Evolutionary conservation across 1,140 invertebrate genomes (phyloP), one percentile per base, ranked within the genome.

Genomic region (Danaus plexippus): DNA sequence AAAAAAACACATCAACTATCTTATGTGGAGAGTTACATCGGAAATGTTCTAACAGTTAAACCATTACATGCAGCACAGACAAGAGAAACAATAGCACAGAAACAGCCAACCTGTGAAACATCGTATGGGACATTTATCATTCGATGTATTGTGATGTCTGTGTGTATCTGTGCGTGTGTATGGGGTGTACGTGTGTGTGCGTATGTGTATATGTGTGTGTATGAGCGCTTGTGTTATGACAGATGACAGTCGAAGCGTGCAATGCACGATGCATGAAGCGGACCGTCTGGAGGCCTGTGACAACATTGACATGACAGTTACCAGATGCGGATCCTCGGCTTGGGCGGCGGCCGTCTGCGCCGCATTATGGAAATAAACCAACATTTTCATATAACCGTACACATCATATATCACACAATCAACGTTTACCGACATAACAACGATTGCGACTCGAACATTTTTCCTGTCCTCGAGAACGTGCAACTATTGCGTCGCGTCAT

Each of bases 271-370:
- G 81, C 80, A 79, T 77, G 74, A 85, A 84, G 81, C 81, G 69
- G 77, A 71, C 79, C 81, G 84, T 87, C 81, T 67, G 63, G 46
- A 81, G 84, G 77, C 67, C 80, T 66, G 70, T 80, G 69, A 81
- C 81, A 85, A 85, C 81, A 85, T 68, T 75, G 71, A 75, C 60
- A 73, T 62, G 67, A 73, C 66, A 69, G 90, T 94, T 96, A 96
- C 94, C 94, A 95, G 91, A 95, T 92, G 90, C 92, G 92, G 88
- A 95, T 94, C 93, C 94, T 93, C 90, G 94, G 94, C 90, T 94
- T 92, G 80, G 94, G 90, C 85, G 92, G 92, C 84, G 93, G 93
- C 91, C 93, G 94, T 90, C 92, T 94, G 84, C 78, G 66, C 63
- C 73, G 72, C 77, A 72, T 75, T 71, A 75, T 80, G 78, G 61